Conservation (phyloP, 2,888 invertebrate species). For the Bhutanitis thaidina region DNA sequence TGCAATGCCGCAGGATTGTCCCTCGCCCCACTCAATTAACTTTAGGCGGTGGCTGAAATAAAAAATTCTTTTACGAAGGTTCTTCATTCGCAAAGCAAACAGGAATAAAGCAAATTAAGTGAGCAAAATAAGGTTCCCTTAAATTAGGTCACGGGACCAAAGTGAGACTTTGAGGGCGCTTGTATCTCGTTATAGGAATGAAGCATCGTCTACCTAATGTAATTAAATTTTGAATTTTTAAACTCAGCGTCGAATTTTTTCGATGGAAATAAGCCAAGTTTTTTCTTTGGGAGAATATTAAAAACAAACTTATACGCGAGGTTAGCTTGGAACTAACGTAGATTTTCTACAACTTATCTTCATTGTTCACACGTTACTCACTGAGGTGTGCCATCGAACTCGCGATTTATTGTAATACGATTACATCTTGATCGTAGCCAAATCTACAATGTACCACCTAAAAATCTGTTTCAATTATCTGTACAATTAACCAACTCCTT, state of each 20-base stretch:
- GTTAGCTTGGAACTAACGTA: background rate
- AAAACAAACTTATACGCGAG: background rate
- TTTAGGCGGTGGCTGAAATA: slow-evolving; percentile 56
- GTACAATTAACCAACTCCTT: too few relatives aligned
- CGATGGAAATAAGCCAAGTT: background rate
- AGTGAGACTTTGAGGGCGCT: slow-evolving; percentile 50
- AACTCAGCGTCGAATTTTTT: slow-evolving; percentile 25
- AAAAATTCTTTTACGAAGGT: slow-evolving; percentile 47
- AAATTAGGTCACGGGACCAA: slow-evolving; percentile 67
- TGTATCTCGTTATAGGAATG: slow-evolving; percentile 49
- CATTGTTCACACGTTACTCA: too few relatives aligned
- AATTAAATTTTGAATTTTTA: slow-evolving; percentile 65
- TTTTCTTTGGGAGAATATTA: background rate
- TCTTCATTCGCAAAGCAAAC: slow-evolving; percentile 68
- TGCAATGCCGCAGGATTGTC: slow-evolving; percentile 29
- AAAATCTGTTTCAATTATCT: too few relatives aligned
- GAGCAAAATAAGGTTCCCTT: slow-evolving; percentile 65
- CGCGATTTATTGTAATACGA: too few relatives aligned
- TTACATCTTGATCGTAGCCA: too few relatives aligned
- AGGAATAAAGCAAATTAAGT: slow-evolving; percentile 74
- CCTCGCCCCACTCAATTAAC: slow-evolving; percentile 60
- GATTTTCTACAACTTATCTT: slow-evolving; percentile 3
- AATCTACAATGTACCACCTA: too few relatives aligned
- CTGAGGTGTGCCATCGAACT: too few relatives aligned
- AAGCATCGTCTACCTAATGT: slow-evolving; percentile 49